A percentile compares a stretch with the other conserved stretches of the same genome.
phyloP scores from a whole-genome alignment of 2,113 vertebrate species.

The Semnornis frantzii region DNA sequence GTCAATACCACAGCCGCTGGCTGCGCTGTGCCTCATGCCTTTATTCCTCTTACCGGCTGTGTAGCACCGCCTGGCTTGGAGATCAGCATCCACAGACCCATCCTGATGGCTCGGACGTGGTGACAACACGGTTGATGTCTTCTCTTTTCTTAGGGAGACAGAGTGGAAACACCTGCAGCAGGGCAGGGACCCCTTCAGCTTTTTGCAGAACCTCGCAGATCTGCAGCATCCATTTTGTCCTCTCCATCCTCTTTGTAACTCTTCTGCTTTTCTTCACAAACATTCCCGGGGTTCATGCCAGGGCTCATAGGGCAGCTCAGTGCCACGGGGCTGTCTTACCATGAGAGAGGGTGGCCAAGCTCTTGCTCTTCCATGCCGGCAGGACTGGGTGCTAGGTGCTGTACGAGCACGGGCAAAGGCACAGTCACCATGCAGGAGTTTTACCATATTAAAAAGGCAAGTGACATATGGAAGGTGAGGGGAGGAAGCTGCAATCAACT shows the following conservation, averaged over 20 bases:
- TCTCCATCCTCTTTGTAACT: background rate
- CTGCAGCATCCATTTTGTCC: accelerated
- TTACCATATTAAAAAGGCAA: slow-evolving; percentile 63
- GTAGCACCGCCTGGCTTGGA: background rate
- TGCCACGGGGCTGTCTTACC: background rate
- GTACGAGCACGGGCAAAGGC: background rate
- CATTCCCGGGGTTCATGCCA: accelerated
- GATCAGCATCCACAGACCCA: background rate
- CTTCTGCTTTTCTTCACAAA: background rate
- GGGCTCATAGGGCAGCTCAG: background rate
- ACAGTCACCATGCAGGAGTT: background rate
- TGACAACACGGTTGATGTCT: background rate
- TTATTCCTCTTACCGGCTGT: background rate
- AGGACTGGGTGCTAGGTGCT: background rate
- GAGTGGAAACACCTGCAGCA: background rate
- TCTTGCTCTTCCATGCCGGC: background rate
- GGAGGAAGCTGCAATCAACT: slow-evolving; percentile 69
- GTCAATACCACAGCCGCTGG: slow-evolving; percentile 27
- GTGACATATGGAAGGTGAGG: slow-evolving; percentile 69
- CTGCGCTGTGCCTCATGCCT: background rate
- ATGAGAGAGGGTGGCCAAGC: background rate
- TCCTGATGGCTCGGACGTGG: background rate
- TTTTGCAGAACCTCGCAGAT: background rate
- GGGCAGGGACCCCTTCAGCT: background rate
- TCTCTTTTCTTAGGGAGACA: background rate